phyloP scores from a whole-genome alignment of 1,140 invertebrate genomes.

The Polypedilum vanderplanki region DNA sequence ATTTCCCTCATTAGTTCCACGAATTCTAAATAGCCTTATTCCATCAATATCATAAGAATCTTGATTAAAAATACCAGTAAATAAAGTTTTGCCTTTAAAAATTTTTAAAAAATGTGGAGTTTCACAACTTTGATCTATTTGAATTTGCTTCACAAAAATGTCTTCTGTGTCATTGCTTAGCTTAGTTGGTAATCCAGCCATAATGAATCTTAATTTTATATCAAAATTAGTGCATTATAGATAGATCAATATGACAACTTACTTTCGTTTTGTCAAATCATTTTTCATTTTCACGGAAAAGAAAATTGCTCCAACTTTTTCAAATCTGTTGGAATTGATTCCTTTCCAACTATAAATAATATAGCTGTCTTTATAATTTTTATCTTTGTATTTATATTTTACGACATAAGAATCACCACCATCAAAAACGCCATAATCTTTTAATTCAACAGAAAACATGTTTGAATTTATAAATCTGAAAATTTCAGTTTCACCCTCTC shows the following conservation, averaged over 20 bases:
- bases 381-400: slow-evolving; percentile 58
- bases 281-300: slow-evolving; percentile 56
- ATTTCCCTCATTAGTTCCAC: slow-evolving; percentile 54
- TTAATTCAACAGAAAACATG: slow-evolving; percentile 49
- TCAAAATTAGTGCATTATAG: too few species aligned
- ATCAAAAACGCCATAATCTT: slow-evolving; percentile 59
- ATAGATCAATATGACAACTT: too few species aligned
- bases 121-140: slow-evolving; percentile 65
- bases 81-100: slow-evolving; percentile 63
- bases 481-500: slow-evolving; percentile 50
- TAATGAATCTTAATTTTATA: too few species aligned
- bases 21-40: slow-evolving; percentile 57
- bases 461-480: slow-evolving; percentile 51
- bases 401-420: slow-evolving; percentile 73
- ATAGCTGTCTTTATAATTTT: slow-evolving; percentile 45
- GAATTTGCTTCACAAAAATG: slow-evolving; percentile 53
- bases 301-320: slow-evolving; percentile 55
- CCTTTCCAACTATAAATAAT: slow-evolving; percentile 74
- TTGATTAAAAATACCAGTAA: slow-evolving; percentile 55
- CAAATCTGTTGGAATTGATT: slow-evolving; percentile 51
- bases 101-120: slow-evolving; percentile 68
- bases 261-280: slow-evolving; percentile 42
- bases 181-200: too few species aligned
- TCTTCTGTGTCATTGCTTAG: too few species aligned
- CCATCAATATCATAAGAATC: slow-evolving; percentile 56